Conservation (phyloP, 1,140 invertebrate species). For the Scaptomyza montana region DNA sequence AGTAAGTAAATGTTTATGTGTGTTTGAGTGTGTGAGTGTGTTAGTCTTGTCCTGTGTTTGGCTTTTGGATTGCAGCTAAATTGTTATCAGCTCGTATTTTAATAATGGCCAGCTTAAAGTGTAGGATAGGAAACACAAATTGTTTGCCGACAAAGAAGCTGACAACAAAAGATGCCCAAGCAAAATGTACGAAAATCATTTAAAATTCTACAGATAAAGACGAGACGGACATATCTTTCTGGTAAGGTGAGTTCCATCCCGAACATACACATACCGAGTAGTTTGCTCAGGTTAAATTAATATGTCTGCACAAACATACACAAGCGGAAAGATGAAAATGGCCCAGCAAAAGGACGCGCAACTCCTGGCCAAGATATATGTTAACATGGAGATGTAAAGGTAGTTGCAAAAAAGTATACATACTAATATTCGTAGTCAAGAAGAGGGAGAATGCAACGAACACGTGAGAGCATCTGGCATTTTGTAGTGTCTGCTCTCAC, state of each 20-base stretch:
- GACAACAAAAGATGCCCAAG: constrained; percentile 54
- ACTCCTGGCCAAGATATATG: constrained; percentile 39
- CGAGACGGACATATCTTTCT: constrained; percentile 32
- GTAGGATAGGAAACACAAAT: constrained; percentile 72
- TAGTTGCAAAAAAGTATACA: constrained; percentile 5
- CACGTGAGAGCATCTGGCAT: constrained; percentile 5
- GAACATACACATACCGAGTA: constrained; percentile 50
- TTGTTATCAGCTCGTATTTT: constrained; percentile 77
- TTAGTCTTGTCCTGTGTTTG: constrained; percentile 60
- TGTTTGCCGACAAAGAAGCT: constrained; percentile 73
- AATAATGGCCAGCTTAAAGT: constrained; percentile 80
- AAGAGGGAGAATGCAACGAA: neutral
- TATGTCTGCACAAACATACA: constrained; percentile 62
- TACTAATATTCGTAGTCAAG: constrained; percentile 4
- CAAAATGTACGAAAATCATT: constrained; percentile 71
- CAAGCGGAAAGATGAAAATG: constrained; percentile 22
- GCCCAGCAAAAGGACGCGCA: constrained; percentile 13
- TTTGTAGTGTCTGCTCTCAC: constrained; percentile 3
- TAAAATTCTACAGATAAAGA: constrained; percentile 67
- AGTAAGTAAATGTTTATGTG: constrained; percentile 9
- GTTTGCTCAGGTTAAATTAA: constrained; percentile 71
- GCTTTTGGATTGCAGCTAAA: constrained; percentile 74
- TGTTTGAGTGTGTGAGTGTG: constrained; percentile 34
- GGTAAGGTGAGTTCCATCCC: constrained; percentile 33
- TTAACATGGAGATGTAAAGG: neutral